Evolutionary conservation across 2,797 vertebrate genomes (phyloP), one percentile per base, ranked within the genome.

Genomic region (Pempheris klunzingeri): DNA sequence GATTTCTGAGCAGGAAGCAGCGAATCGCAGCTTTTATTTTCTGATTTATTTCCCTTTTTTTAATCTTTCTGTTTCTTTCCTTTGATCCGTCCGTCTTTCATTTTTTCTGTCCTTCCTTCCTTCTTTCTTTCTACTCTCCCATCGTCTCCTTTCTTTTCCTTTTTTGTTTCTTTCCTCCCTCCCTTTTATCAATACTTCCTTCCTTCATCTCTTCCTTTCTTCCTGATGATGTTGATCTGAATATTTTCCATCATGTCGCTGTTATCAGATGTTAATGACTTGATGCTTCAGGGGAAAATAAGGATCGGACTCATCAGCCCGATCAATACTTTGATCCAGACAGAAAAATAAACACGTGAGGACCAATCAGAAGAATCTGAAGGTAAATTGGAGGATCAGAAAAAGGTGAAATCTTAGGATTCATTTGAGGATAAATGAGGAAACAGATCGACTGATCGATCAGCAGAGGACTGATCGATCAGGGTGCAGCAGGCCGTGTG

Each of bases 1-100:
- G 77, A 64, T 78, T 71, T 59, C 50, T 15, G 64, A 52, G 47
- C 44, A 72, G 74, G 59, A 78, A 61, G 53, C 58, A 50, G 61
- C 22, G 2, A 47, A 24, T 22, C 76, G 47, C 6, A 32, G 28
- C 59, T 59, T 46, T 24, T 7, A 5, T 41, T 28, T 63, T 2
- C 18, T 12, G 32, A 9, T 49, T 15, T 36, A 5, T 18, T 3
- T 12, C 7, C 6, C 30, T 32, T 38, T 14, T 22, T 13, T 5
- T n/a, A n/a, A 15, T 8, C 1, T 4, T 34, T 36, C 20, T 5
- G 0, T 47, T 28, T 11, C 6, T 38, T 30, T 54, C 17, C 8
- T 13, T 47, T 2, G 14, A n/a, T 63, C 13, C 22, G 20, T 52
- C 14, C n/a, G 2, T 26, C 13, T 15, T 18, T 30, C 17, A 1